Evolutionary conservation across 2,113 vertebrate genomes (phyloP).

Genomic region (Bujurquina vittata): DNA sequence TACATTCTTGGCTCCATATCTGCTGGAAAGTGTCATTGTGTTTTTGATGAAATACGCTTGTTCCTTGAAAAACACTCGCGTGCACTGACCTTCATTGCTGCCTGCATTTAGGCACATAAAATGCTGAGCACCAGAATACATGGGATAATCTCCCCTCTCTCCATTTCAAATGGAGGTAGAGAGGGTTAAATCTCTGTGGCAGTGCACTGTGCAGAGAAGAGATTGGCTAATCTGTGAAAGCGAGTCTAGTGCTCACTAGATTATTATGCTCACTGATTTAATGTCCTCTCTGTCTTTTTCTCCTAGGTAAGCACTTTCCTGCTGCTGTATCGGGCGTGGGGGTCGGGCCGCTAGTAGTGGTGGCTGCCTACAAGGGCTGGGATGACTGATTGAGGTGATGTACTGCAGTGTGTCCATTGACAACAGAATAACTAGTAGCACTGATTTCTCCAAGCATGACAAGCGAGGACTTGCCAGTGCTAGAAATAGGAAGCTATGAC

Average conservation of each 20-base stretch:
- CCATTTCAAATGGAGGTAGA: constrained; percentile 70
- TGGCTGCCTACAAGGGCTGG: constrained; percentile 68
- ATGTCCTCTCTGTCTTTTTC: constrained; percentile 79
- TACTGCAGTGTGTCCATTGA: constrained; percentile 72
- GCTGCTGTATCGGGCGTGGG: constrained; percentile 57
- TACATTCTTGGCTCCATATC: background rate
- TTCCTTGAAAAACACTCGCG: constrained; percentile 13
- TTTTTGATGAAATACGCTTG: constrained; percentile 12
- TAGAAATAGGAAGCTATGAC: constrained; percentile 18
- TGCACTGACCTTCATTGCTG: background rate
- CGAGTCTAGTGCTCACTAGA: constrained; percentile 68
- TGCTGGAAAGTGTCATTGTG: background rate
- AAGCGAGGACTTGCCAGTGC: constrained; percentile 22
- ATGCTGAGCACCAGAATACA: constrained; percentile 57
- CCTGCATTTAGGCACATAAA: constrained; percentile 57
- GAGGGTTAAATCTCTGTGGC: constrained; percentile 71
- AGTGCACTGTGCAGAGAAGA: constrained; percentile 64
- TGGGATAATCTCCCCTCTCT: constrained; percentile 73
- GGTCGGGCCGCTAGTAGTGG: constrained; percentile 57
- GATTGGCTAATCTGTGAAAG: constrained; percentile 81
- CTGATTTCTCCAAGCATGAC: constrained; percentile 63
- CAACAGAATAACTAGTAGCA: constrained; percentile 62
- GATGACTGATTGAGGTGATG: constrained; percentile 82
- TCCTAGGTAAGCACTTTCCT: constrained; percentile 84
- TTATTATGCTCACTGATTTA: constrained; percentile 79